phyloP scores from a whole-genome alignment of 2,113 vertebrate species.

The Sturnira hondurensis region DNA sequence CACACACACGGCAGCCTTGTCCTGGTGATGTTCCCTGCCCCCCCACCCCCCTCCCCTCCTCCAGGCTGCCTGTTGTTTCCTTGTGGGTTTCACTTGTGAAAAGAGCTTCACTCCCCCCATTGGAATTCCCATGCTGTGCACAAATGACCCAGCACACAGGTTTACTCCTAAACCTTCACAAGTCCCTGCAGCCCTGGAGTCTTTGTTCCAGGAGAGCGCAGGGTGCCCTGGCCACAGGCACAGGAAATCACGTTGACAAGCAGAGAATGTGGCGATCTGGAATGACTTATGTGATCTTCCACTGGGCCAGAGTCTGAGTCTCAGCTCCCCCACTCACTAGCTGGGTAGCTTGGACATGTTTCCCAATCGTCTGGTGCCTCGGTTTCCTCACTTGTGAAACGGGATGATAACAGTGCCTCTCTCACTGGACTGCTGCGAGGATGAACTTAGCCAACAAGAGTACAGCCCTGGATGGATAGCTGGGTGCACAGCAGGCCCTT shows the following conservation, averaged over 20 bases:
- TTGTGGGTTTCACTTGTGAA: not conserved
- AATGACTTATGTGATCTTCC: not conserved
- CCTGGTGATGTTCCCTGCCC: fast-evolving
- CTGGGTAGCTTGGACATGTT: not conserved
- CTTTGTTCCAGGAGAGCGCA: not conserved
- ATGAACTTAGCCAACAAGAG: not conserved
- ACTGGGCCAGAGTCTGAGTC: not conserved
- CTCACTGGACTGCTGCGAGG: not conserved
- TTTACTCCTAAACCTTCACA: not conserved
- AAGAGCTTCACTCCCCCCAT: not conserved
- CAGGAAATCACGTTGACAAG: not conserved
- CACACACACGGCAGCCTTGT: not conserved
- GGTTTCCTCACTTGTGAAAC: not conserved
- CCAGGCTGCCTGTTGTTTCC: not conserved
- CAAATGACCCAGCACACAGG: not conserved
- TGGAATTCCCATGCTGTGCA: not conserved
- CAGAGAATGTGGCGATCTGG: not conserved
- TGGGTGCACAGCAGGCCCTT: not conserved
- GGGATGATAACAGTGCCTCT: not conserved
- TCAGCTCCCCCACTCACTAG: not conserved
- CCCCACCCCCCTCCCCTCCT: too few species aligned
- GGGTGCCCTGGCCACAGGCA: not conserved
- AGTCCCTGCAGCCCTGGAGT: not conserved
- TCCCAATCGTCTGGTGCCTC: not conserved
- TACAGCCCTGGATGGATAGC: not conserved